Evolutionary conservation across 2,888 invertebrate species (phyloP).

Genomic region (Punctoribates punctum): DNA sequence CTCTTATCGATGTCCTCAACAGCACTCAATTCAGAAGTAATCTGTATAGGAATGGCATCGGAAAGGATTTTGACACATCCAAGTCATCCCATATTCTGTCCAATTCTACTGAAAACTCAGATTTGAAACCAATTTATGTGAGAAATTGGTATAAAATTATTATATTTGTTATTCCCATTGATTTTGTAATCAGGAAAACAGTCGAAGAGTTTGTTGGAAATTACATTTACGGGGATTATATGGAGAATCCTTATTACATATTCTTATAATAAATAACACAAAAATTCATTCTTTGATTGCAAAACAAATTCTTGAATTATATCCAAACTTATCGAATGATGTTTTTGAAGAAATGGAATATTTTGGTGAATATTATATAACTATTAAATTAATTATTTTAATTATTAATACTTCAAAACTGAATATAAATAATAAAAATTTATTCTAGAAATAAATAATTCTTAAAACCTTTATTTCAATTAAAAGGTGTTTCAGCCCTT

Average conservation of each 20-base stretch:
- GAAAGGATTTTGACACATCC: constrained; percentile 5
- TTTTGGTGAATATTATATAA: constrained; percentile 62
- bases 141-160: not conserved
- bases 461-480: constrained; percentile 3
- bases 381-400: not conserved
- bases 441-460: too few species aligned
- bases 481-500: constrained; percentile 78
- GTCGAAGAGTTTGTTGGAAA: constrained; percentile 84
- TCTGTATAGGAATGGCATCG: constrained; percentile 18
- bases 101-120: not conserved
- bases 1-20: not conserved
- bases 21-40: constrained; percentile 7
- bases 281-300: constrained; percentile 76
- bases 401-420: too few species aligned
- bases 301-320: constrained; percentile 80
- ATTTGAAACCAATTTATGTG: not conserved
- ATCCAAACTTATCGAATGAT: constrained; percentile 83
- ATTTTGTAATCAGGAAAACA: constrained; percentile 48
- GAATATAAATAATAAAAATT: too few species aligned
- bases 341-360: constrained; percentile 97
- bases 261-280: constrained; percentile 90
- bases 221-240: constrained; percentile 92
- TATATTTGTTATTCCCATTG: not conserved
- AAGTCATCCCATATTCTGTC: constrained; percentile 9
- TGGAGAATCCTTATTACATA: constrained; percentile 90